Base-by-base conservation (phyloP, 1,140 invertebrate species). In the Epicauta chinensis region DNA sequence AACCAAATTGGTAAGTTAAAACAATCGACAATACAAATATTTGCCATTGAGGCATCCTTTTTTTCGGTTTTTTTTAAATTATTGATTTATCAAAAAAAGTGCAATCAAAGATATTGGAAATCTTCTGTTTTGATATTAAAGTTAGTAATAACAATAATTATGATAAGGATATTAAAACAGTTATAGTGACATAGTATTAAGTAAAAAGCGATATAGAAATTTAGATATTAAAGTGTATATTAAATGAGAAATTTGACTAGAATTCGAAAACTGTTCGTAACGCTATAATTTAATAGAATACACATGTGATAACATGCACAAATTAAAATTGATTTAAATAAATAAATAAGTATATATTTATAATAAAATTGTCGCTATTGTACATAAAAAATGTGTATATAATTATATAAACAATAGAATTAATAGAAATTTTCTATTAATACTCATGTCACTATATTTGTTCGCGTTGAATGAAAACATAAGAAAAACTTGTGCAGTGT, bases 21-120 rank as follows among this genome's bases (percentile, higher is more conserved):
- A 45, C 42, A 59, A 58, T 58, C 57, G 61, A 63, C 61, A 63
- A 63, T 63, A 63, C 59, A 56, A 49, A 49, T 34, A 34, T 9
- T 34, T 12, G 32, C 32, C 32, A 34, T 34, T 34, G 32, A 3
- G 7, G 23, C 23, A 23, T 23, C n/a, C n/a, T n/a, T n/a, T n/a
- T n/a, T n/a, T n/a, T n/a, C n/a, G n/a, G 1, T 23, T 23, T 23
- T 23, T 3, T 23, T 23, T 23, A 23, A 5, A 23, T 23, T n/a
- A n/a, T n/a, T n/a, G n/a, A 23, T 23, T 23, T 23, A 23, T 23
- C 4, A 5, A 5, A 23, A 23, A 23, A 23, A 5, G 23, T 5
- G 23, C 4, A 23, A 23, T 23, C 4, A 23, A 23, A 5, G 23
- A 23, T 23, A 23, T 23, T 23, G 23, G 23, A 23, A 23, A 23